A percentile compares a stretch with the other conserved stretches of the same genome.
These are phyloP conservation scores for Eupithecia subfuscata DNA, from an alignment of 2,888 invertebrate genomes.

Conservation along the genomic window DNA sequence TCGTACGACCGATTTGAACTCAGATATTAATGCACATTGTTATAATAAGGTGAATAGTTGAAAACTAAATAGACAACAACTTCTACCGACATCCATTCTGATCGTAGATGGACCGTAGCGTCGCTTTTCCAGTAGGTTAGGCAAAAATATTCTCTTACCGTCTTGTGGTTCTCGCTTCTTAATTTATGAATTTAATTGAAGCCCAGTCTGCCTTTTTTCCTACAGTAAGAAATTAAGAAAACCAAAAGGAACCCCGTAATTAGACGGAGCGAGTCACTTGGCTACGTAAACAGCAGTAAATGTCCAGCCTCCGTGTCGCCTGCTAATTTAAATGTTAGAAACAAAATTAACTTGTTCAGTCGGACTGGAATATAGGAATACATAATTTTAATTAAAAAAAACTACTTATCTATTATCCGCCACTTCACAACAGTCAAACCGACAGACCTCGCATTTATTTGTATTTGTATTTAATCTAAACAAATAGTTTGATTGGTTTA, in stretches of 20 bases:
- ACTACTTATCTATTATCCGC: not conserved
- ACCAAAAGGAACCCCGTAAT: conserved; percentile 24
- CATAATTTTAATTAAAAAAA: too few relatives aligned
- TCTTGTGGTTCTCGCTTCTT: not conserved
- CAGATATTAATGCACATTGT: not conserved
- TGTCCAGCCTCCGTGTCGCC: conserved; percentile 15
- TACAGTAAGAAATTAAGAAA: conserved; percentile 12
- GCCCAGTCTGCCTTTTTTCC: not conserved
- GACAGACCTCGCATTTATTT: too few relatives aligned
- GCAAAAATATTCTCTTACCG: not conserved
- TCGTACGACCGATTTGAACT: too few relatives aligned
- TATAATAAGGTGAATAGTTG: not conserved
- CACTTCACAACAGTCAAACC: not conserved
- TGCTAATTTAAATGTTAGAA: not conserved
- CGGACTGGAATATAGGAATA: too few relatives aligned
- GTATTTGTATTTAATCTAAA: too few relatives aligned
- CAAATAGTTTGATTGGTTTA: too few relatives aligned
- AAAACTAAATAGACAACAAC: not conserved
- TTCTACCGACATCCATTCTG: not conserved
- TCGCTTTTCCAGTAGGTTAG: not conserved
- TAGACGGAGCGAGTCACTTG: conserved; percentile 26
- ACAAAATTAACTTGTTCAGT: too few relatives aligned
- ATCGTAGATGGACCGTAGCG: not conserved
- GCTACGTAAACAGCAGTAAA: conserved; percentile 33
- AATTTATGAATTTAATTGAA: conserved; percentile 3